These are phyloP conservation scores for Rhinolophus sinicus DNA, from an alignment of 2,113 vertebrate species.

Conservation along the genomic window DNA sequence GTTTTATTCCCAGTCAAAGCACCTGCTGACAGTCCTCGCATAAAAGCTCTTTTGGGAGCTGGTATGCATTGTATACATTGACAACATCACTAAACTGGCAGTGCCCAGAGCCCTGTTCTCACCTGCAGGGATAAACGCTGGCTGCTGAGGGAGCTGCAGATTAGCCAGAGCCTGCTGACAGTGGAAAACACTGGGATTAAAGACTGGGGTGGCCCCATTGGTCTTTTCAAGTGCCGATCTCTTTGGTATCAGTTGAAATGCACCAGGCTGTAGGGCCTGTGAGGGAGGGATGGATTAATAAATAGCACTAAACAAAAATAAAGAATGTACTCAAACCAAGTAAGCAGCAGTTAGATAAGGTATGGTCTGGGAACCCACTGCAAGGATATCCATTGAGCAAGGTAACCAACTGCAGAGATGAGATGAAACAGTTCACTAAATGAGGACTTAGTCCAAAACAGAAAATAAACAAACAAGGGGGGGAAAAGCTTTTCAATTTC, in stretches of 20 bases:
- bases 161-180: slow-evolving; percentile 98
- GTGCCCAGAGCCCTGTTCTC: slow-evolving; percentile 78
- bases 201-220: slow-evolving; percentile 93
- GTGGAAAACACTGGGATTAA: slow-evolving; percentile 97
- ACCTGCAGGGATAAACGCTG: slow-evolving; percentile 95
- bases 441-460: slow-evolving; percentile 49
- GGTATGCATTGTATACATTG: background rate
- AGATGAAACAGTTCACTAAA: slow-evolving; percentile 44
- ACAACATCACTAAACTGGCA: background rate
- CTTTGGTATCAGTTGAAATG: slow-evolving; percentile 95
- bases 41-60: background rate
- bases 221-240: slow-evolving; percentile 95
- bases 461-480: background rate
- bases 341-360: slow-evolving; percentile 65
- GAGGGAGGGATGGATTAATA: slow-evolving; percentile 84
- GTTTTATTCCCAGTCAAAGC: slow-evolving; percentile 37
- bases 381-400: slow-evolving; percentile 51
- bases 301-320: slow-evolving; percentile 60
- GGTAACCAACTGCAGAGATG: background rate
- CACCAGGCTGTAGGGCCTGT: slow-evolving; percentile 89
- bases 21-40: background rate
- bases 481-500: slow-evolving; percentile 43
- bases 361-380: slow-evolving; percentile 71
- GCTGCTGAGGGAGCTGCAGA: slow-evolving; percentile 97
- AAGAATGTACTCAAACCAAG: slow-evolving; percentile 52